Evolutionary conservation across 2,888 invertebrate genomes (phyloP), one percentile per base, ranked within the genome.

Genomic region (Apoda limacodes): DNA sequence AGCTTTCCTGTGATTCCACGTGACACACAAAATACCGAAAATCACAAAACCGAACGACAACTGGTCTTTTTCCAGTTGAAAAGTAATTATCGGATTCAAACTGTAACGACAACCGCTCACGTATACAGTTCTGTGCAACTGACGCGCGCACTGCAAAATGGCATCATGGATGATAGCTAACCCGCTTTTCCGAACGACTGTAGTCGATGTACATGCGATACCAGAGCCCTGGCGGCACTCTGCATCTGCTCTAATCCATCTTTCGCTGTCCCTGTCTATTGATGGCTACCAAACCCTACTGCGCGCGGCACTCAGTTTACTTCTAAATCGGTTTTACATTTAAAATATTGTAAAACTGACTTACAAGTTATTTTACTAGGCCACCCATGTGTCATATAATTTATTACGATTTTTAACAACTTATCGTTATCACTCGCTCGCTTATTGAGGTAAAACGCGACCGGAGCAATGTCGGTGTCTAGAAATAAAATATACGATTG

Each of bases 161-260:
- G n/a, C n/a, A n/a, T n/a, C n/a, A n/a, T n/a, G n/a, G n/a, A n/a
- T n/a, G n/a, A n/a, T n/a, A n/a, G n/a, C n/a, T n/a, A n/a, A n/a
- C 30, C 20, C 21, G 20, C 11, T 42, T 32, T 13, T 30, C 34
- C 11, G 40, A 14, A 2, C 32, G 19, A 34, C 42, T 34, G 24
- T 45, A 45, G 15, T 45, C 42, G n/a, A 45, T 39, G 19, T 45
- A 42, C 9, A 45, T 14, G 12, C 40, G 32, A 7, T 36, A 26
- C 42, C 39, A 40, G 3, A 39, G 26, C 9, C 13, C 25, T 4
- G 31, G 21, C 7, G 40, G 31, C 29, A 29, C 32, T 30, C 21
- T 10, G 10, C 22, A 30, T 25, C 22, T 28, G 25, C 6, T 7
- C 25, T 25, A 14, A 30, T 5, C 28, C 30, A 20, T 9, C 30